Conservation (phyloP, 2,113 vertebrate genomes). For the Herpetotheres cachinnans region DNA sequence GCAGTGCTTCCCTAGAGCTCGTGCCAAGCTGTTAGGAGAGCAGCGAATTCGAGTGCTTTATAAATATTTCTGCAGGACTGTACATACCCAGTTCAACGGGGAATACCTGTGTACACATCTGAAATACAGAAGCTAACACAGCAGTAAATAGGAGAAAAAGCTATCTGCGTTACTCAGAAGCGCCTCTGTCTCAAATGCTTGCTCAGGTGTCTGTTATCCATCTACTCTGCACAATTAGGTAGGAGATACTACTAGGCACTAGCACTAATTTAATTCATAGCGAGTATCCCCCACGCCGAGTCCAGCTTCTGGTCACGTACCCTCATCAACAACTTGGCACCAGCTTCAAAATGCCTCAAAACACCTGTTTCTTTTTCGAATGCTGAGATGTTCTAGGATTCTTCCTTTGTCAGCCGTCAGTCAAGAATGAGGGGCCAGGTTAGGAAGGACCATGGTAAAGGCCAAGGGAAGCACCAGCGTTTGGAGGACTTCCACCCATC, state of each 20-base stretch:
- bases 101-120: not conserved
- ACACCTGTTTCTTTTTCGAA: not conserved
- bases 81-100: not conserved
- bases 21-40: not conserved
- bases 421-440: not conserved
- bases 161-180: not conserved
- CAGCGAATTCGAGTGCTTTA: not conserved
- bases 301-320: not conserved
- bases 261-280: not conserved
- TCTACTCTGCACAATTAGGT: not conserved
- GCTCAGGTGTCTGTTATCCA: not conserved
- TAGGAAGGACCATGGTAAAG: not conserved
- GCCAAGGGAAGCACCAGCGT: not conserved
- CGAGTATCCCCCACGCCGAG: not conserved
- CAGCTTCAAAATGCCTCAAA: not conserved
- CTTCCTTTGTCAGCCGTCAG: not conserved
- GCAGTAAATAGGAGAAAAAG: not conserved
- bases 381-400: not conserved
- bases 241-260: not conserved
- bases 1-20: not conserved
- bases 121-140: not conserved
- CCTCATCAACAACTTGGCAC: not conserved
- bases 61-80: conserved; percentile 8
- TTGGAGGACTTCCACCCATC: not conserved
- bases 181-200: not conserved